Conservation (phyloP, 2,797 vertebrate species). For the Poeciliopsis infans region DNA sequence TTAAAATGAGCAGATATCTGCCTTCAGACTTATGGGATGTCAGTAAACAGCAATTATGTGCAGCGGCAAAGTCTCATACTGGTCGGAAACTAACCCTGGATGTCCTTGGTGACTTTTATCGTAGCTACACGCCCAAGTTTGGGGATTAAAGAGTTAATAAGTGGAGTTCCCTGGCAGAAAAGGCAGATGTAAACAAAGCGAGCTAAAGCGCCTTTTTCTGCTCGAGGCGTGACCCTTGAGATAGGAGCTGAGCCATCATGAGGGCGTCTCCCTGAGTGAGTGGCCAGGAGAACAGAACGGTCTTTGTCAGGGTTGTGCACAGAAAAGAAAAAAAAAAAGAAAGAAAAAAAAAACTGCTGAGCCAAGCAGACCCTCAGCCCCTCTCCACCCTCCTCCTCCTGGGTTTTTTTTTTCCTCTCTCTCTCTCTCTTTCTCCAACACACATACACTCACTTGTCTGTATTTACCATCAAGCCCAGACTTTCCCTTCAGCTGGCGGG, state of each 20-base stretch:
- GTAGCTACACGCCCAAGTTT: neutral
- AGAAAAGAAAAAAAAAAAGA: conserved; percentile 23
- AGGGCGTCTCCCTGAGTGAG: conserved; percentile 73
- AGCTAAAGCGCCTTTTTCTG: conserved; percentile 50
- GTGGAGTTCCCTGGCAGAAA: conserved; percentile 26
- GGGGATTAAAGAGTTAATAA: conserved; percentile 54
- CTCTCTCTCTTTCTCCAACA: conserved; percentile 38
- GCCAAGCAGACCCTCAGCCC: conserved; percentile 58
- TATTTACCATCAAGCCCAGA: conserved; percentile 64
- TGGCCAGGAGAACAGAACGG: conserved; percentile 69
- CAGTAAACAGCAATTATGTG: neutral
- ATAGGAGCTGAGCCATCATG: conserved; percentile 74
- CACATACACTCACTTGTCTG: conserved; percentile 61
- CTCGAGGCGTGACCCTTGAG: conserved; percentile 72
- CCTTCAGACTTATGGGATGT: neutral
- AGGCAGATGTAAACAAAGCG: conserved; percentile 61
- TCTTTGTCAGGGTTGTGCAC: conserved; percentile 72
- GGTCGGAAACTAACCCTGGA: neutral
- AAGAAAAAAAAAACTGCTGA: conserved; percentile 70
- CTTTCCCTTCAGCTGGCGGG: conserved; percentile 61
- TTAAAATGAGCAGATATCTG: neutral
- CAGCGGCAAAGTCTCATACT: neutral
- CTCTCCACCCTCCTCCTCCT: neutral
- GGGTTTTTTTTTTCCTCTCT: conserved; percentile 19
- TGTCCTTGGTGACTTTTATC: neutral